Evolutionary conservation across 2,113 vertebrate species (phyloP), one percentile per base, ranked within the genome.

Genomic region (Pedionomus torquatus): DNA sequence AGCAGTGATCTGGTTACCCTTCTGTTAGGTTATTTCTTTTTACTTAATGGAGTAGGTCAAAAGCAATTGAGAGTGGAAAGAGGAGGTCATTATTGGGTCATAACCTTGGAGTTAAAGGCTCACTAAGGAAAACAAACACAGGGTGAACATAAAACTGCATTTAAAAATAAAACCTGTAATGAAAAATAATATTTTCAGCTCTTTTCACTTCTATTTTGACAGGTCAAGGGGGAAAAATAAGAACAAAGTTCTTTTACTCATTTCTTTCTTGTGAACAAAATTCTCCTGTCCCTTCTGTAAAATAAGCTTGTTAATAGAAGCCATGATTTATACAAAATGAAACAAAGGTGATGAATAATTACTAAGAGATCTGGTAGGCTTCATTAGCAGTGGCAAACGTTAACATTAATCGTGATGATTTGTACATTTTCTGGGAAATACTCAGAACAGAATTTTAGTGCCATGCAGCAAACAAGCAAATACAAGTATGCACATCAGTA

Each of bases 1-100:
- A 97, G 98, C 97, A 95, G 88, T 89, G 94, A 98, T 97, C 96
- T 95, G 75, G 95, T 97, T 97, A 96, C 97, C 97, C 96, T 97
- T 94, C 95, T 79, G 60, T 94, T 91, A 87, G 97, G 94, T 97
- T 95, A 95, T 96, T 92, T 93, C 96, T 95, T 95, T 89, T 92
- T 93, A 95, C 95, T 97, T 83, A 93, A 91, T 97, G 87, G 89
- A 97, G 87, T 96, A 97, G 95, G 94, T 96, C 97, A 97, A 94
- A 93, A 96, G 95, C 85, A 94, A 95, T 76, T 97, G 93, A 92
- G 94, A 96, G 60, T 65, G 86, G 96, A 96, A 93, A 93, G 66
- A 54, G 83, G 69, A 95, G 96, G 93, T 95, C 87, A 92, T 49
- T 79, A 93, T 80, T 83, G 94, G 96, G 97, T 96, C 95, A 96